A percentile compares a stretch with the other conserved stretches of the same genome.
Conservation (phyloP, 2,888 invertebrate genomes). For the Lucinisca nassula region DNA sequence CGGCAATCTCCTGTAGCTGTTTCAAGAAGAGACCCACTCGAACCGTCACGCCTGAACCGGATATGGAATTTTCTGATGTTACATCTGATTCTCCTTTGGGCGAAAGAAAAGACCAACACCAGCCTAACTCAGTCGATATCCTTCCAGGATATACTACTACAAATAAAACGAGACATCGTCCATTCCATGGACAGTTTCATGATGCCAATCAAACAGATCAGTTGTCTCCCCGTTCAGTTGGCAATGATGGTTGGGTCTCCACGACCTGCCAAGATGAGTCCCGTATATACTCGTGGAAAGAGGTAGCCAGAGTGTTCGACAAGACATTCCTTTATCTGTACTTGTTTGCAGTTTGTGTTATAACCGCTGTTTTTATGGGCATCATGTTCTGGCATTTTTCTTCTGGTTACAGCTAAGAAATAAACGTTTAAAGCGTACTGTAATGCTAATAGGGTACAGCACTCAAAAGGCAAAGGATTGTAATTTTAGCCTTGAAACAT, state of each 20-base stretch:
- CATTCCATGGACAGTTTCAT: no score
- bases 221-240: not conserved
- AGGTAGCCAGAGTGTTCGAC: conserved; percentile 54
- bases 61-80: not conserved
- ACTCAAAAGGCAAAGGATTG: no score
- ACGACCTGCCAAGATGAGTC: not conserved
- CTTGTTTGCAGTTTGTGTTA: conserved; percentile 26
- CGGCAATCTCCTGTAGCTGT: not conserved
- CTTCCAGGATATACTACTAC: not conserved
- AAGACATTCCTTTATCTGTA: conserved; percentile 62
- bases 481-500: no score
- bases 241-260: not conserved
- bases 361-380: conserved; percentile 26
- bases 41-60: not conserved
- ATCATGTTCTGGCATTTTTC: not conserved
- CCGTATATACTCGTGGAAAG: conserved; percentile 53
- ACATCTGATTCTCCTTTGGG: not conserved
- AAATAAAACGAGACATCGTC: not conserved
- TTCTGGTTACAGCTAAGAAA: not conserved
- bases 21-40: not conserved
- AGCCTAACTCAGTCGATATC: not conserved
- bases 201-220: not conserved
- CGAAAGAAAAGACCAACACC: not conserved
- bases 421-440: no score
- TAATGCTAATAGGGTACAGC: no score